Conservation (phyloP, 2,113 vertebrate genomes). For the Manacus vitellinus region DNA sequence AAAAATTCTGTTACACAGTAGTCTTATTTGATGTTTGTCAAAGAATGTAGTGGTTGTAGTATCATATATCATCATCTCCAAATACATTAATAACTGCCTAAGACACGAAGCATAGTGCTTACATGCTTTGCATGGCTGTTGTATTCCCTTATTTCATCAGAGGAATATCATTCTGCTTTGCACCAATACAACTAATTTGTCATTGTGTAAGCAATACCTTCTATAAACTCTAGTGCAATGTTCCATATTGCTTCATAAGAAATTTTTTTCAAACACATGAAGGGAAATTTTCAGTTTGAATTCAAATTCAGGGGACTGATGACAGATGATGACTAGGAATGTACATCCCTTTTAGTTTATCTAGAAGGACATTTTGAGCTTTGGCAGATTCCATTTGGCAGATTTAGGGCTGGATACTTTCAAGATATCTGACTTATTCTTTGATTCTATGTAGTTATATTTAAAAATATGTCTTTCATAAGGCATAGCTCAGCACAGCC, state of each 20-base stretch:
- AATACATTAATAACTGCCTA: neutral
- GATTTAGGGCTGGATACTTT: neutral
- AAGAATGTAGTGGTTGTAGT: neutral
- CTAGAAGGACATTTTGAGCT: neutral
- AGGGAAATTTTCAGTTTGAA: neutral
- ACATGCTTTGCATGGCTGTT: neutral
- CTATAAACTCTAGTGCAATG: neutral
- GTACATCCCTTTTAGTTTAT: neutral
- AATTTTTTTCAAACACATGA: neutral
- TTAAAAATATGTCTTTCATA: neutral
- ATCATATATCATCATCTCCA: neutral
- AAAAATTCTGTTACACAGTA: neutral
- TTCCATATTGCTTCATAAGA: neutral
- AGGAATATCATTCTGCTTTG: neutral
- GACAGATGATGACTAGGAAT: neutral
- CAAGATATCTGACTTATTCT: neutral
- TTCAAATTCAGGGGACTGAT: neutral
- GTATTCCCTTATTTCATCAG: neutral
- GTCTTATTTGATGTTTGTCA: neutral
- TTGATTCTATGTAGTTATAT: neutral
- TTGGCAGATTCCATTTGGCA: neutral
- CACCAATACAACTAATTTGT: neutral
- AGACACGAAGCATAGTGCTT: neutral
- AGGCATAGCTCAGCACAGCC: neutral
- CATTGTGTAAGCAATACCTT: accelerated